Evolutionary conservation across 2,888 invertebrate species (phyloP).

Genomic region (Hypomecis atomaria): DNA sequence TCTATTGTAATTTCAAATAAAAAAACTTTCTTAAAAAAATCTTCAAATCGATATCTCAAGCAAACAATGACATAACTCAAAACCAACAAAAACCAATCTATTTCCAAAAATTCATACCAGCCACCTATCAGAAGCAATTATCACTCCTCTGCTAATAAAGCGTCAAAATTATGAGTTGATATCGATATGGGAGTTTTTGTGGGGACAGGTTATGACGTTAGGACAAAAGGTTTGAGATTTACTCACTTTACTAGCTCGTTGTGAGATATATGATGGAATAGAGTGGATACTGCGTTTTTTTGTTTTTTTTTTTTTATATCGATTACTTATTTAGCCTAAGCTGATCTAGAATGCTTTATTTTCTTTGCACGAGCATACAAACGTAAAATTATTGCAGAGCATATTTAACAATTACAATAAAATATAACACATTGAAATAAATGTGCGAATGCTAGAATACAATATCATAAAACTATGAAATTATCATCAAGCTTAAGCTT

Average conservation of each 20-base stretch:
- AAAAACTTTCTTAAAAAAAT: too few relatives aligned
- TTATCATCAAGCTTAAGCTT: too few relatives aligned
- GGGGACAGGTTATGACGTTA: conserved; percentile 47
- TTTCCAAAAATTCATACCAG: conserved; percentile 39
- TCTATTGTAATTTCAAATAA: too few relatives aligned
- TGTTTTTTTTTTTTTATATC: too few relatives aligned
- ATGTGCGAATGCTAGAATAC: too few relatives aligned
- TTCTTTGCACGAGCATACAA: too few relatives aligned
- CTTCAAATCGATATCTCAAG: conserved; percentile 1
- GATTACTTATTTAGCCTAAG: too few relatives aligned
- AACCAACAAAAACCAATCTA: conserved; percentile 24
- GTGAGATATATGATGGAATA: conserved; percentile 35
- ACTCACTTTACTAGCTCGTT: conserved; percentile 33
- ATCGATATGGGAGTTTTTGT: conserved; percentile 57
- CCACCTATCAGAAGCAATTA: conserved; percentile 40
- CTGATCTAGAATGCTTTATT: too few relatives aligned
- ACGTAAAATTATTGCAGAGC: too few relatives aligned
- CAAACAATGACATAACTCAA: conserved; percentile 20
- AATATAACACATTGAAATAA: too few relatives aligned
- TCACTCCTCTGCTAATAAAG: conserved; percentile 56
- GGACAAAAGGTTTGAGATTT: conserved; percentile 46
- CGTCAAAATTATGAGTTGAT: conserved; percentile 57
- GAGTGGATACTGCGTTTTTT: conserved; percentile 42
- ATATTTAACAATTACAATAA: too few relatives aligned
- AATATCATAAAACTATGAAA: too few relatives aligned